These are phyloP conservation scores for Tolmerus cingulatus DNA, from an alignment of 2,888 invertebrate genomes.

Conservation along the genomic window DNA sequence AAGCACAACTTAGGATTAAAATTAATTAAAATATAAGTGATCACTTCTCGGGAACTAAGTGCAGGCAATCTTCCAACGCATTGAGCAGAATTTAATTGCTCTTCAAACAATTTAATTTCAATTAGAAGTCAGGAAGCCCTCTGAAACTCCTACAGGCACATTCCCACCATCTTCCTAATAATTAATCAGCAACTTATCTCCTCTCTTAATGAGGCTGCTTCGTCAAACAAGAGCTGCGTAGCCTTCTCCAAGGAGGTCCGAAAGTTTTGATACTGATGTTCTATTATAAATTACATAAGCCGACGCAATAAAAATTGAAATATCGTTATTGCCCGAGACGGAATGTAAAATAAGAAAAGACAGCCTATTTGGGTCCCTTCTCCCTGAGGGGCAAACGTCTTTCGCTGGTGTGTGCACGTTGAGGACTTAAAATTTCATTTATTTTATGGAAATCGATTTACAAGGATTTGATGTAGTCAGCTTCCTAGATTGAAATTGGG, in stretches of 20 bases:
- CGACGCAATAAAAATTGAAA: neutral
- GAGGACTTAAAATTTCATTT: neutral
- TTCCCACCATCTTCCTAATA: neutral
- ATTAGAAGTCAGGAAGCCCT: neutral
- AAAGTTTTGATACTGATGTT: neutral
- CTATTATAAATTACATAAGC: neutral
- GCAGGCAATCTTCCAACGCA: neutral
- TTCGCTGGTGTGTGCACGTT: neutral
- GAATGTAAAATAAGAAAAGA: neutral
- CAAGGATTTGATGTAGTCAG: neutral
- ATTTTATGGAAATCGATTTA: neutral
- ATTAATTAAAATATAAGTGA: neutral
- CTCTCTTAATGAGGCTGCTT: neutral
- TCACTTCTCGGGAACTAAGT: neutral
- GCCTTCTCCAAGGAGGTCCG: neutral
- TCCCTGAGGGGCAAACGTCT: neutral
- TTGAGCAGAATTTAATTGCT: neutral
- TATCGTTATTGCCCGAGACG: neutral
- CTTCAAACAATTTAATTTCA: neutral
- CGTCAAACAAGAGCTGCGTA: neutral
- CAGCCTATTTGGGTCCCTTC: neutral
- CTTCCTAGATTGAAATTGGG: neutral
- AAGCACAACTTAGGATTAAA: neutral
- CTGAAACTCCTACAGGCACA: neutral
- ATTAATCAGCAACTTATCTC: neutral